Evolutionary conservation across 1,140 invertebrate species (phyloP).

Genomic region (Agraylea sexmaculata): DNA sequence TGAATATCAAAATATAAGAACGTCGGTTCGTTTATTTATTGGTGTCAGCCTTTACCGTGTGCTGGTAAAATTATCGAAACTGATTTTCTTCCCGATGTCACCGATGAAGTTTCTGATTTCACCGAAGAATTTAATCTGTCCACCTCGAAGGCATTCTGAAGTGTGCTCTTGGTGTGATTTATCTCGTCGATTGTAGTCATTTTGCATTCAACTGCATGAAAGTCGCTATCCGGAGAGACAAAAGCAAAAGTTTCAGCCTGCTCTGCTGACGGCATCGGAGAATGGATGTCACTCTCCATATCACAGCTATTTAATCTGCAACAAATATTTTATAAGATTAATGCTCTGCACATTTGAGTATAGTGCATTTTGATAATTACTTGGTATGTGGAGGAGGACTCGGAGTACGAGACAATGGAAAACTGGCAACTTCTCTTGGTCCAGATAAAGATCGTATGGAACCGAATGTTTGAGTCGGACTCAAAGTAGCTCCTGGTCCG

Average conservation of each 20-base stretch:
- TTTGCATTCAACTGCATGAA: slow-evolving; percentile 37
- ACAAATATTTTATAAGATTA: slow-evolving; percentile 3
- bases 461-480: slow-evolving; percentile 59
- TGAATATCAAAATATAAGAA: too few relatives aligned
- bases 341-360: background rate
- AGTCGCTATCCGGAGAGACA: slow-evolving; percentile 31
- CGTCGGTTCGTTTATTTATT: too few relatives aligned
- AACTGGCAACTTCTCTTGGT: slow-evolving; percentile 62
- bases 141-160: slow-evolving; percentile 6
- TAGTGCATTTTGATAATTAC: slow-evolving; percentile 23
- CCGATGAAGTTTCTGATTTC: slow-evolving; percentile 17
- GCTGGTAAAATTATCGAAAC: slow-evolving; percentile 44
- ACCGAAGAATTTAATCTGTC: slow-evolving; percentile 7
- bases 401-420: slow-evolving; percentile 58
- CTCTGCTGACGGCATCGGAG: slow-evolving; percentile 17
- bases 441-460: slow-evolving; percentile 58
- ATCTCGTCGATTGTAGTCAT: slow-evolving; percentile 36
- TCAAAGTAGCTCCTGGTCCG: slow-evolving; percentile 51
- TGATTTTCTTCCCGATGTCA: slow-evolving; percentile 33
- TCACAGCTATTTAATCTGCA: slow-evolving; percentile 19
- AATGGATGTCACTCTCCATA: slow-evolving; percentile 19
- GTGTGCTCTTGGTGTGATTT: slow-evolving; percentile 11
- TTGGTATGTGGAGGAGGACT: slow-evolving; percentile 50
- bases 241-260: slow-evolving; percentile 27
- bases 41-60: slow-evolving; percentile 43